A percentile compares a stretch with the other conserved stretches of the same genome.
phyloP scores from a whole-genome alignment of 2,797 vertebrate genomes.

The Tolypeutes matacus region DNA sequence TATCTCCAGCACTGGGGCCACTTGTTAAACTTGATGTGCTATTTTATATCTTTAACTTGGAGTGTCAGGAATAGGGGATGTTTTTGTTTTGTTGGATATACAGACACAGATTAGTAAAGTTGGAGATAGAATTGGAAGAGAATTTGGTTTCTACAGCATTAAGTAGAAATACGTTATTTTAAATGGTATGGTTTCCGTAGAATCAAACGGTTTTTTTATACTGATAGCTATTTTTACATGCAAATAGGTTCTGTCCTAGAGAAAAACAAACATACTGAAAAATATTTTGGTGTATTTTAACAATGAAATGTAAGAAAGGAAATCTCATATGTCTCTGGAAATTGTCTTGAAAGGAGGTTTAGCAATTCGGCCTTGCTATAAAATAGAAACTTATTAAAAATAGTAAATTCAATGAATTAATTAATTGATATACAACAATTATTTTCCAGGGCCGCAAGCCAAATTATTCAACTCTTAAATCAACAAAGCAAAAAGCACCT shows the following conservation, averaged over 20 bases:
- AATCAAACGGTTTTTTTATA: background rate
- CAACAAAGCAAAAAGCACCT: background rate
- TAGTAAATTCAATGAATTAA: background rate
- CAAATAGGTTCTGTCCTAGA: background rate
- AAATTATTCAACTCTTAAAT: background rate
- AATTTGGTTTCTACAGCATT: background rate
- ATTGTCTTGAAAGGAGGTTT: background rate
- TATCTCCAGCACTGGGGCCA: background rate
- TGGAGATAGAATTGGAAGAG: constrained; percentile 1
- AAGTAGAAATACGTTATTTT: background rate
- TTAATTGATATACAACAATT: background rate
- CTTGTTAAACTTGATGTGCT: background rate
- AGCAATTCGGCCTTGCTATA: background rate
- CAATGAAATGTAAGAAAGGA: background rate
- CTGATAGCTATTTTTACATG: background rate
- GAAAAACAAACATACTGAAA: background rate
- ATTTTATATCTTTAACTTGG: background rate
- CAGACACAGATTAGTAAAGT: background rate
- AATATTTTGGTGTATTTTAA: background rate
- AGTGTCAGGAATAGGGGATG: too few species aligned
- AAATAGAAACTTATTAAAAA: background rate
- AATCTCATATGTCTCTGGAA: background rate
- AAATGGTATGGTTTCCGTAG: background rate
- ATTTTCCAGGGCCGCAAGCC: background rate
- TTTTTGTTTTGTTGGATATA: background rate